Evolutionary conservation across 2,888 invertebrate genomes (phyloP).

Genomic region (Apamea monoglypha): DNA sequence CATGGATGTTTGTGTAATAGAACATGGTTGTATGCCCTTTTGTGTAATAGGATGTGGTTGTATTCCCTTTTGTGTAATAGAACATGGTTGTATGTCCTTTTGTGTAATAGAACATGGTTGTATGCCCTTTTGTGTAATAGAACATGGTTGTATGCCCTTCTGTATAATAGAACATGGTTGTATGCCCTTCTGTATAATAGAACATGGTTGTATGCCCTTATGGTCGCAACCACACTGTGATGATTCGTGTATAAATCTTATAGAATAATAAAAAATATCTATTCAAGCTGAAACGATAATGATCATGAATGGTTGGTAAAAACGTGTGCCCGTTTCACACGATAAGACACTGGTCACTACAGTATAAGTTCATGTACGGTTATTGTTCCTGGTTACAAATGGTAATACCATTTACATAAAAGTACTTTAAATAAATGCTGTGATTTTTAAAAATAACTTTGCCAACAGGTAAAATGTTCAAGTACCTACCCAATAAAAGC

Average conservation of each 20-base stretch:
- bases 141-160: not conserved
- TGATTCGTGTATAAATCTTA: not conserved
- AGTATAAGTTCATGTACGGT: not conserved
- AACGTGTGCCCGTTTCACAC: not conserved
- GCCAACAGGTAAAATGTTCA: not conserved
- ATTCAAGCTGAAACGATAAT: not conserved
- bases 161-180: not conserved
- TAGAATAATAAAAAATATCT: too few relatives aligned
- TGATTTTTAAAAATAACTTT: not conserved
- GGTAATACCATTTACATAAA: too few relatives aligned
- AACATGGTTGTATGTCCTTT: not conserved
- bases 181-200: not conserved
- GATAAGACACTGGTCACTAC: not conserved
- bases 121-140: not conserved
- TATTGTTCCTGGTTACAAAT: not conserved
- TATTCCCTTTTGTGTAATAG: not conserved
- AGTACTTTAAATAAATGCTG: too few relatives aligned
- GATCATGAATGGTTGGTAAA: not conserved
- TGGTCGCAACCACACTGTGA: not conserved
- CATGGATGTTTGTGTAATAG: not conserved
- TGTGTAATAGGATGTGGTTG: not conserved
- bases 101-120: too few relatives aligned
- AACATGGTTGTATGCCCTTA: not conserved
- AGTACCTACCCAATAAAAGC: conserved; percentile 27
- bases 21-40: not conserved